Evolutionary conservation across 2,888 invertebrate species (phyloP), one percentile per base, ranked within the genome.

Genomic region (Cataglyphis altisquamis): DNA sequence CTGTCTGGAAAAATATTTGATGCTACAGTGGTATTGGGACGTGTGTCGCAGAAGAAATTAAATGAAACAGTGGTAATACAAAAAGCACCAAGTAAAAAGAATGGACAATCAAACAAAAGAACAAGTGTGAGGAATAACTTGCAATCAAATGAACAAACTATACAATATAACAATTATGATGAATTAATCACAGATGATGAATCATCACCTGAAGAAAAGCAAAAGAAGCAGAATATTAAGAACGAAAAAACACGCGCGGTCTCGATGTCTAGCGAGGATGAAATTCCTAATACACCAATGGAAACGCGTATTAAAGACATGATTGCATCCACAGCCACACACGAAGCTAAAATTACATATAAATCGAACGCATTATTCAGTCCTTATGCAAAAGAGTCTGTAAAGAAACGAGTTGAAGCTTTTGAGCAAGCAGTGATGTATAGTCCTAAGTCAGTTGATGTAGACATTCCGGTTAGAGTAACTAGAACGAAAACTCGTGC

Each of bases 401-500:
- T 96, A 2, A 96, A 96, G 89, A 96, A 96, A 68, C 96, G 96
- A 87, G 96, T 96, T 0, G 96, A 96, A 84, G 96, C 96, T 45
- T 96, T 96, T 77, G 96, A 96, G 87, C 96, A 96, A 86, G 93
- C 95, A 87, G 95, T 95, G 0, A 84, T 91, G 25, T 95, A 95
- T 84, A 93, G 92, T 88, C 94, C 94, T 0, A 91, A 91, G 18
- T 63, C 81, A 15, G 87, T 90, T 15, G 85, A 85, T 1, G 63
- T 90, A 1, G 91, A 93, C n/a, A 83, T 84, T 12, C 92, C 92
- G 1, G 94, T 95, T 0, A 93, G 96, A 87, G 93, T 95, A 0
- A 96, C 96, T 0, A 94, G 96, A 82, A 96, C 96, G 0, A 96
- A 96, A 89, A 96, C 96, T 3, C 94, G 96, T 41, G 96, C 96